Percentiles rank a stretch among this genome's conserved stretches.
Conservation (phyloP, 2,113 vertebrate species). For the Crotophaga sulcirostris region DNA sequence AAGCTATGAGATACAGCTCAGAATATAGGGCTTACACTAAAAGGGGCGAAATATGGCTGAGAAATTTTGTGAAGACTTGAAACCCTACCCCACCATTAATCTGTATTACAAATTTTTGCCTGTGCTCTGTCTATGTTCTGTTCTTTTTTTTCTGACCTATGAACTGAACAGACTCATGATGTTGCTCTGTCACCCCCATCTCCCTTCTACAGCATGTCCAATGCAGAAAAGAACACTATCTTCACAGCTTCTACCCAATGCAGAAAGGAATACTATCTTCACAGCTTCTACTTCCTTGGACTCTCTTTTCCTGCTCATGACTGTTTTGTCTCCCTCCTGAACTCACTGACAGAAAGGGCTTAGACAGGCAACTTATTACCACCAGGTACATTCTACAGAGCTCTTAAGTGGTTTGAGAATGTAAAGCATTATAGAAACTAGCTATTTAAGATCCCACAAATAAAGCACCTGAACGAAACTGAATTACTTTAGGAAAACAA, state of each 20-base stretch:
- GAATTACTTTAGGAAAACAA: background rate
- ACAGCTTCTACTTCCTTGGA: background rate
- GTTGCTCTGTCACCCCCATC: background rate
- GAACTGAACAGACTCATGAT: background rate
- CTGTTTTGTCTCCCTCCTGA: background rate
- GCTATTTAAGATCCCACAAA: background rate
- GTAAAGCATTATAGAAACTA: background rate
- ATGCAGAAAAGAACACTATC: background rate
- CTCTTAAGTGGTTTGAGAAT: background rate
- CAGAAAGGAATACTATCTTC: background rate
- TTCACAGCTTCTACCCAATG: background rate
- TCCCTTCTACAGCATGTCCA: background rate
- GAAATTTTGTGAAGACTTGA: background rate
- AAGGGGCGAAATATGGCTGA: background rate
- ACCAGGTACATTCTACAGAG: background rate
- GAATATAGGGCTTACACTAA: background rate
- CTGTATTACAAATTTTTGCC: background rate
- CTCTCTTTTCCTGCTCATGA: background rate
- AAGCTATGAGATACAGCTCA: background rate
- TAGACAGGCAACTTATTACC: background rate
- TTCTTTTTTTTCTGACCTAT: background rate
- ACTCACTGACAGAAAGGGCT: background rate
- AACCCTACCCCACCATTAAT: background rate
- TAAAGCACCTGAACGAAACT: background rate
- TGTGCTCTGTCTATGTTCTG: background rate